These are phyloP conservation scores for Trachelus troglodyta DNA, from an alignment of 2,888 invertebrate genomes.

Conservation along the genomic window DNA sequence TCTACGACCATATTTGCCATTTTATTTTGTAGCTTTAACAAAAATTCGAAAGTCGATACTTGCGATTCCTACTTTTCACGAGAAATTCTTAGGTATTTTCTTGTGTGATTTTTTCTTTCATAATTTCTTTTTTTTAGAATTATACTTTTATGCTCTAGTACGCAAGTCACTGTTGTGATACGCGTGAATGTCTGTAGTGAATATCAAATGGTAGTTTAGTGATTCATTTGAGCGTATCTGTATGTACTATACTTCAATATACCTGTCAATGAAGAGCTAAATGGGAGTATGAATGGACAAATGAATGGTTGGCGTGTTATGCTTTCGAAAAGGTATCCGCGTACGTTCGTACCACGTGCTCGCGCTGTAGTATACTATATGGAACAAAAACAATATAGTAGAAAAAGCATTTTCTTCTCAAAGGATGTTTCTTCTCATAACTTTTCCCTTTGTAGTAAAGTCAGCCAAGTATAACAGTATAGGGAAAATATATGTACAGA, in stretches of 20 bases:
- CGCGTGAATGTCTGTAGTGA: background rate
- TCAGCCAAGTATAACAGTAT: background rate
- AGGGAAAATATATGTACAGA: background rate
- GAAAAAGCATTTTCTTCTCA: background rate
- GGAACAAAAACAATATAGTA: background rate
- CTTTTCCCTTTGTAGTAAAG: background rate
- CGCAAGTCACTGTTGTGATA: background rate
- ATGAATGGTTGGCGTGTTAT: slow-evolving; percentile 29
- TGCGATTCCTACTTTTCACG: background rate
- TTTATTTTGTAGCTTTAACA: background rate
- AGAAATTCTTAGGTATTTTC: background rate
- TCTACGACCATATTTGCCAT: background rate
- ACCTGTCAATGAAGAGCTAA: slow-evolving; percentile 1
- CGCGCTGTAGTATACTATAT: background rate
- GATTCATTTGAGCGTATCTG: background rate
- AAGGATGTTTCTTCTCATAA: background rate
- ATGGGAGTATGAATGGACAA: slow-evolving; percentile 26
- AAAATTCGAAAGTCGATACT: background rate
- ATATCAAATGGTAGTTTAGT: background rate
- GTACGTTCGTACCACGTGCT: slow-evolving; percentile 22
- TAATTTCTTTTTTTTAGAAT: background rate
- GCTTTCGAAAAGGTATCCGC: slow-evolving; percentile 27
- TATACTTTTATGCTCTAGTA: background rate
- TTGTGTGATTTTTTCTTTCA: background rate
- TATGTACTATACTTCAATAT: background rate